Evolutionary conservation across 2,113 vertebrate species (phyloP).

Genomic region (Neofelis nebulosa): DNA sequence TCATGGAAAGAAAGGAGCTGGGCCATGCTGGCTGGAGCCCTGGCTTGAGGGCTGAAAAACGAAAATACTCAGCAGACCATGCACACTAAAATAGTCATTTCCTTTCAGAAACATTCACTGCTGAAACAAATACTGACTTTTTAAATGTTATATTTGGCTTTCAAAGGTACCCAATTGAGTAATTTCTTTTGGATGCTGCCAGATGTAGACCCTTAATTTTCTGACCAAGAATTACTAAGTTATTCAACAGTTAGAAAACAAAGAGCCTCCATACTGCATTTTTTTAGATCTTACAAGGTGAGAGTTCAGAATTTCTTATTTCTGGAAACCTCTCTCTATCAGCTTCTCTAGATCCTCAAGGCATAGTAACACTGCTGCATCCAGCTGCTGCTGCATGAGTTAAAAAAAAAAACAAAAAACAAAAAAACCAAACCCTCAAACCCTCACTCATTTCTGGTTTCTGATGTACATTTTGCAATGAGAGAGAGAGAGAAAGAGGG

Average conservation of each 20-base stretch:
- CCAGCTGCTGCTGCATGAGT: too few species aligned
- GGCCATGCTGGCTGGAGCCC: fast-evolving
- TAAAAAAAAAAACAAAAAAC: neutral
- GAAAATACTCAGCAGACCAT: neutral
- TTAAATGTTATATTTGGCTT: neutral
- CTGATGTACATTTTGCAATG: neutral
- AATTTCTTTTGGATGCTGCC: neutral
- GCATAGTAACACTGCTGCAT: neutral
- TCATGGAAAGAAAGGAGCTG: neutral
- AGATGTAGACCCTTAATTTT: neutral
- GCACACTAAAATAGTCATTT: neutral
- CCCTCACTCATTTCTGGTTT: neutral
- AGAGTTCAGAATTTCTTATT: slow-evolving; percentile 12
- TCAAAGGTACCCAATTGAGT: neutral
- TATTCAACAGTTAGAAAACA: neutral
- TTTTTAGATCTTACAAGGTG: neutral
- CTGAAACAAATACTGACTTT: neutral
- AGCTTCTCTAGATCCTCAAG: neutral
- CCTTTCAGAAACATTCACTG: neutral
- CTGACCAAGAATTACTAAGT: neutral
- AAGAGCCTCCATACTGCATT: neutral
- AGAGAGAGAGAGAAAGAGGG: neutral
- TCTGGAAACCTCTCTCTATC: neutral
- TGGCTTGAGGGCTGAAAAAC: neutral
- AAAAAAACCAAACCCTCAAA: neutral